Evolutionary conservation across 2,888 invertebrate species (phyloP), one percentile per base, ranked within the genome.

Genomic region (Morpho helenor): DNA sequence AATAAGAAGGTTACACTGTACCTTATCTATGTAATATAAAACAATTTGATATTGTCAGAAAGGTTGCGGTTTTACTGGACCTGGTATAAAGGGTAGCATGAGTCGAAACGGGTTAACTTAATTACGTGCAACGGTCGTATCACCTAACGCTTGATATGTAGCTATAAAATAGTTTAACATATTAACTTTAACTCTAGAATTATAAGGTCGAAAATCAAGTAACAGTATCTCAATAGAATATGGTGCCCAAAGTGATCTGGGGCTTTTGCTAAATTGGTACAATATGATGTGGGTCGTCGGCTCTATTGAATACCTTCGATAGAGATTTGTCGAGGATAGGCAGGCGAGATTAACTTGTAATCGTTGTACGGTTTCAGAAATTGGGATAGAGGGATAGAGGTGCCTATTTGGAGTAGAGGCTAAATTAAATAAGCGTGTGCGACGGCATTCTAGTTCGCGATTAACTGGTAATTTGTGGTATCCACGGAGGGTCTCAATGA

Each of bases 91-190:
- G 57, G 39, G 56, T 9, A 45, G 23, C 7, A 50, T 46, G 50
- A 48, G 45, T 42, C 39, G 16, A 9, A 51, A 44, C 47, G 57
- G 57, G 52, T 57, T 57, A 57, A 57, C 52, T 23, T 57, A 43
- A 57, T 57, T 57, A 57, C 52, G 52, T 57, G 41, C 43, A 52
- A 53, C 46, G 41, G 39, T 40, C 46, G 46, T 53, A 53, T 53
- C 47, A 52, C 52, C 48, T 52, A 52, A 31, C 46, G 52, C 42
- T 48, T 52, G 47, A 42, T 10, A 48, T 43, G 8, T 42, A 51
- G 31, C 46, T 42, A 52, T 31, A 42, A 41, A 49, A 43, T 49
- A 56, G 44, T 49, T 40, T 22, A 16, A 41, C 42, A 47, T 41
- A 51, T 7, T 46, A 41, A 56, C 9, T 23, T 39, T 47, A 46